phyloP scores from a whole-genome alignment of 2,113 vertebrate genomes.

The cattle (Bos taurus) region DNA sequence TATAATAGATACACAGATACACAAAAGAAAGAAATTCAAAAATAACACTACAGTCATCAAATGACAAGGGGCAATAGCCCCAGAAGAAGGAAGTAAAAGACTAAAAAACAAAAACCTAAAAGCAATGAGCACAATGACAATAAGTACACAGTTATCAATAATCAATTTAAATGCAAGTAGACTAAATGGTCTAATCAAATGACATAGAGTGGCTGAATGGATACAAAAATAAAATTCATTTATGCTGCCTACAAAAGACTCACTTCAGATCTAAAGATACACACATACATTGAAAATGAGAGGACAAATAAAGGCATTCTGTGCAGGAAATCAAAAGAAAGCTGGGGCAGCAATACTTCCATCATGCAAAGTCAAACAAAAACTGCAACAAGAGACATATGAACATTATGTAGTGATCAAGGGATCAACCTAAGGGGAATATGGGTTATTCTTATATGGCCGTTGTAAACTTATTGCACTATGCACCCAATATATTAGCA shows the following conservation, averaged over 20 bases:
- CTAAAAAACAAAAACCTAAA: background rate
- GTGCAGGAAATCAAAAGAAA: background rate
- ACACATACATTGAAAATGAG: background rate
- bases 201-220: background rate
- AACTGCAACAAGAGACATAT: background rate
- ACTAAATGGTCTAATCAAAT: background rate
- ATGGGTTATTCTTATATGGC: background rate
- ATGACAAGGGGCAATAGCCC: background rate
- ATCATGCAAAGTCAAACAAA: background rate
- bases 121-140: background rate
- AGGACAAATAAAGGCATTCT: background rate
- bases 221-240: background rate
- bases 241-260: background rate
- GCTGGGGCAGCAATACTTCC: background rate
- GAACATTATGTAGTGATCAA: background rate
- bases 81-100: background rate
- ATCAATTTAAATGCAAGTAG: background rate
- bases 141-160: background rate
- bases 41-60: background rate
- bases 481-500: background rate
- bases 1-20: background rate
- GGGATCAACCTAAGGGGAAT: background rate
- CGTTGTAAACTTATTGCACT: background rate
- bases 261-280: background rate
- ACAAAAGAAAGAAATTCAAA: background rate